These are phyloP conservation scores for Myrmecophaga tridactyla DNA, from an alignment of 2,113 vertebrate species.

Conservation along the genomic window DNA sequence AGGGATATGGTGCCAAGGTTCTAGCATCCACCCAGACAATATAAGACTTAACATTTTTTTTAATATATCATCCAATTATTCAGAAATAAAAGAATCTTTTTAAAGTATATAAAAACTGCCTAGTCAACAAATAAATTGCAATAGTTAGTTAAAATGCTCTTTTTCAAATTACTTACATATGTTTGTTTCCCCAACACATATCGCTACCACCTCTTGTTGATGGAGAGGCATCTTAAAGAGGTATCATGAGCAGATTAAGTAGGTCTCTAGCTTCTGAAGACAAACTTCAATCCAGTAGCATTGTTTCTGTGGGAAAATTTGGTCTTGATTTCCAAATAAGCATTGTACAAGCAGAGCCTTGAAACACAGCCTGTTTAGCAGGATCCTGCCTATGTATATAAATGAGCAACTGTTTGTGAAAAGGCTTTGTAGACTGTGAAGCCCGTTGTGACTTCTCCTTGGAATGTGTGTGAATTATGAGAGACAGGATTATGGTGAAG, in stretches of 20 bases:
- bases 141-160: background rate
- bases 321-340: background rate
- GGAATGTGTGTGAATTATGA: background rate
- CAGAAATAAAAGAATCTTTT: background rate
- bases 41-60: too few relatives aligned
- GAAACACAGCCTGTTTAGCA: background rate
- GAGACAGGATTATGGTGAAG: background rate
- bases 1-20: rapidly evolving
- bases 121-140: background rate
- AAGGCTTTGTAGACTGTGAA: background rate
- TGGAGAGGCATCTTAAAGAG: background rate
- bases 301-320: background rate
- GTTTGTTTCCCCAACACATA: background rate
- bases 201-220: background rate
- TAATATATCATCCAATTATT: background rate
- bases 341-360: background rate
- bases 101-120: background rate
- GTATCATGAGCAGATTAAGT: background rate
- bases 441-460: background rate
- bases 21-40: background rate
- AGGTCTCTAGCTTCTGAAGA: background rate
- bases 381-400: background rate
- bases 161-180: background rate
- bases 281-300: background rate
- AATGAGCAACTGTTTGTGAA: background rate